Evolutionary conservation across 2,113 vertebrate genomes (phyloP).

Genomic region (Diadophis punctatus): DNA sequence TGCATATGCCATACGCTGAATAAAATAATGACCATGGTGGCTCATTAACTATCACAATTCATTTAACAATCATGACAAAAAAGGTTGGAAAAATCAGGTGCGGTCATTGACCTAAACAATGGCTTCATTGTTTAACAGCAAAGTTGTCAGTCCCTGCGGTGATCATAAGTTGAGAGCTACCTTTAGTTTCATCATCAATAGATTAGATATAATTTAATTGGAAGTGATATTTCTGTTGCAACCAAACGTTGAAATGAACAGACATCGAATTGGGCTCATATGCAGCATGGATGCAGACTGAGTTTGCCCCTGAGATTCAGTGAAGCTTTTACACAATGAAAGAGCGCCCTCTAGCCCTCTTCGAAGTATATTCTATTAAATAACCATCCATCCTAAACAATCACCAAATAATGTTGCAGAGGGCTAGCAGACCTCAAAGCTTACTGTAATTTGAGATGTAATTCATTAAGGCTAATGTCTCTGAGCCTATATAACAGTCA

Average conservation of each 20-base stretch:
- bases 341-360: slow-evolving; percentile 66
- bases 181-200: neutral
- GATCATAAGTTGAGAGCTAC: neutral
- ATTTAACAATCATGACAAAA: neutral
- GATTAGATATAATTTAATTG: neutral
- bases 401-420: neutral
- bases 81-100: neutral
- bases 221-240: neutral
- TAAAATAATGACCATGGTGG: neutral
- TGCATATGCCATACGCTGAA: neutral
- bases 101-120: neutral
- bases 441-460: neutral
- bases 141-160: neutral
- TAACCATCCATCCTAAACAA: neutral
- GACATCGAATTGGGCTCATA: neutral
- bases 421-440: neutral
- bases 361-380: neutral
- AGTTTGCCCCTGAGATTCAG: neutral
- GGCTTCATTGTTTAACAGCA: neutral
- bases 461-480: neutral
- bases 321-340: neutral
- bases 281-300: neutral
- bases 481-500: neutral
- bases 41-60: neutral
- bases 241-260: neutral